Base-by-base conservation (phyloP, 92 coral and sea anemone genomes). In the Anthopleura xanthogrammica region DNA sequence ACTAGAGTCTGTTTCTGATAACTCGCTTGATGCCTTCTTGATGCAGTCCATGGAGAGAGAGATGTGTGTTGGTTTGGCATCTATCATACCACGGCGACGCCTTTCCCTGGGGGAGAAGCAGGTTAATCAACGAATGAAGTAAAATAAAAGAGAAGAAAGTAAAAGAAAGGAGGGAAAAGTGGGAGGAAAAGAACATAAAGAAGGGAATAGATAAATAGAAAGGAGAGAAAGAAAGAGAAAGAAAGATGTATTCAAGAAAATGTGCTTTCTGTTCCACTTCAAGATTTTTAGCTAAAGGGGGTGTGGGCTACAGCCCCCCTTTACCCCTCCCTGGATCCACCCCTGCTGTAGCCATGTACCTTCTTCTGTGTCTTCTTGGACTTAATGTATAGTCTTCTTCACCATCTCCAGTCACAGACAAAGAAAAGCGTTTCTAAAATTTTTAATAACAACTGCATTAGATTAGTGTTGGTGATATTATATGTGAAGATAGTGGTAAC, bases 11-110 rank as follows among this genome's bases (percentile, higher is more conserved):
- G 89, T 81, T 20, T 87, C 89, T 43, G 97, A 87, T 76, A 80
- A 77, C 5, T 89, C 94, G 57, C 86, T 79, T 19, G 88, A 75
- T 52, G 88, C 80, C 22, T 84, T 87, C 65, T 77, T 72, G 5
- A 85, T 41, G 72, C 75, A 72, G 52, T 86, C 92, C 16, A 85
- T 52, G 17, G 95, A 90, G 23, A 94, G 77, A 12, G 93, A 86
- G 13, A 87, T 83, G 43, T 88, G 89, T 7, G 92, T 88, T 16
- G 98, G 98, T 55, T 94, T 87, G 14, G 98, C 84, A 4, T 88
- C 92, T 1, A 88, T 68, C 39, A 85, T 52, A 52, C 76, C 68
- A 3, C 19, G 58, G 12, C n/a, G 19, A 17, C 88, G 82, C 39
- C 89, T 87, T 16, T 74, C 80, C 29, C 89, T 87, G 88, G 17